A percentile compares a stretch with the other conserved stretches of the same genome.
Evolutionary conservation across 2,797 vertebrate species (phyloP).

Genomic region (Silurus lanzhouensis): DNA sequence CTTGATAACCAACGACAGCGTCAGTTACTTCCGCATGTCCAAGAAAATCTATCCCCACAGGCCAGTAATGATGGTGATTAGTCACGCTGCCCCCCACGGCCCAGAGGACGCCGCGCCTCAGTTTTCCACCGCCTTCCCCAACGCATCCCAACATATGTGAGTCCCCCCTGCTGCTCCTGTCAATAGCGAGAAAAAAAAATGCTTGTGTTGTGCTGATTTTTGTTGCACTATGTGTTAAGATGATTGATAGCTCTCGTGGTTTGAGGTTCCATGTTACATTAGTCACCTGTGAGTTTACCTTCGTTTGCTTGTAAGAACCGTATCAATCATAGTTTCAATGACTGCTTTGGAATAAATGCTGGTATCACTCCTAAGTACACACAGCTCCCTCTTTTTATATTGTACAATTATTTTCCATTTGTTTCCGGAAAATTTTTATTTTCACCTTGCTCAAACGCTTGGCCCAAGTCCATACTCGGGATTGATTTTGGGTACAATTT

Average conservation of each 20-base stretch:
- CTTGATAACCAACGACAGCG: conserved; percentile 92
- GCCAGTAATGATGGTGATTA: conserved; percentile 92
- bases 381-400: neutral
- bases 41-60: conserved; percentile 93
- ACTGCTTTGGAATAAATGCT: neutral
- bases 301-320: neutral
- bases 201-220: neutral
- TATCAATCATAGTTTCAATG: neutral
- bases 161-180: conserved; percentile 47
- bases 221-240: neutral
- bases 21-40: conserved; percentile 88
- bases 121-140: conserved; percentile 88
- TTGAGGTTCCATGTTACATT: conserved; percentile 1
- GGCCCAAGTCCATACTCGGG: neutral
- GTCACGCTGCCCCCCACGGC: conserved; percentile 91
- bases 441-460: neutral
- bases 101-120: conserved; percentile 92
- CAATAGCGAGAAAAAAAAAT: neutral
- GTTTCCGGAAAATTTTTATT: conserved; percentile 1
- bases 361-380: neutral
- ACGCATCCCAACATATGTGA: conserved; percentile 97
- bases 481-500: neutral
- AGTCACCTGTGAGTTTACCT: conserved; percentile 8
- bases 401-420: neutral
- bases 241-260: neutral